phyloP scores from a whole-genome alignment of 2,797 vertebrate genomes.

The Phrynocephalus guinanensis region DNA sequence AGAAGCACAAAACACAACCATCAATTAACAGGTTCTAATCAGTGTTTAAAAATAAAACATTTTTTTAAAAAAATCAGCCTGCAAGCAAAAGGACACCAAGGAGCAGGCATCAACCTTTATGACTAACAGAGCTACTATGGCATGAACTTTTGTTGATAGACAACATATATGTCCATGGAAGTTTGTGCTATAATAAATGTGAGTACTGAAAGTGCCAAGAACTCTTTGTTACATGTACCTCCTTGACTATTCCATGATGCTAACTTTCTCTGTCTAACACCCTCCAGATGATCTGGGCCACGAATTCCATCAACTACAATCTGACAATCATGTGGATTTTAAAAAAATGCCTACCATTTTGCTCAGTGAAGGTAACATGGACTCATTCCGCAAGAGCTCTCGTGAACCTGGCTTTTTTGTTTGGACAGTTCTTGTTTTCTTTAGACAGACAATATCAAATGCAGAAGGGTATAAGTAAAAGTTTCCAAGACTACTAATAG shows the following conservation, averaged over 20 bases:
- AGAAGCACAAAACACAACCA: too few species aligned
- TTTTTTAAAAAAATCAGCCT: too few species aligned
- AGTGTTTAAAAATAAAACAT: too few species aligned
- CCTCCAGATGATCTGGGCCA: background rate
- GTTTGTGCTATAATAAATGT: too few species aligned
- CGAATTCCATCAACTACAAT: background rate
- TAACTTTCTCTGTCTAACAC: background rate
- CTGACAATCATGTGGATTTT: background rate
- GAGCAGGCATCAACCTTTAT: too few species aligned
- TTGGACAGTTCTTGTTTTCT: background rate
- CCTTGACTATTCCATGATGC: background rate
- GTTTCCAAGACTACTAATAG: background rate
- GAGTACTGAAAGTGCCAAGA: too few species aligned
- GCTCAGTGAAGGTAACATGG: background rate
- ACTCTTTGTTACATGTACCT: background rate
- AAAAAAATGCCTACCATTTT: background rate
- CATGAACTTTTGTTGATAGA: too few species aligned
- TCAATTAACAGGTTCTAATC: too few species aligned
- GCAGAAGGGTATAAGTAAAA: background rate
- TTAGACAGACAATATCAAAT: background rate
- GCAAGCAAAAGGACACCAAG: too few species aligned
- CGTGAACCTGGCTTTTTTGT: background rate
- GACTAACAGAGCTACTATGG: too few species aligned
- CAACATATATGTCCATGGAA: too few species aligned
- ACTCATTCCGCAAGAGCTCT: background rate